Evolutionary conservation across 2,113 vertebrate genomes (phyloP).

Genomic region (Lates calcarifer): DNA sequence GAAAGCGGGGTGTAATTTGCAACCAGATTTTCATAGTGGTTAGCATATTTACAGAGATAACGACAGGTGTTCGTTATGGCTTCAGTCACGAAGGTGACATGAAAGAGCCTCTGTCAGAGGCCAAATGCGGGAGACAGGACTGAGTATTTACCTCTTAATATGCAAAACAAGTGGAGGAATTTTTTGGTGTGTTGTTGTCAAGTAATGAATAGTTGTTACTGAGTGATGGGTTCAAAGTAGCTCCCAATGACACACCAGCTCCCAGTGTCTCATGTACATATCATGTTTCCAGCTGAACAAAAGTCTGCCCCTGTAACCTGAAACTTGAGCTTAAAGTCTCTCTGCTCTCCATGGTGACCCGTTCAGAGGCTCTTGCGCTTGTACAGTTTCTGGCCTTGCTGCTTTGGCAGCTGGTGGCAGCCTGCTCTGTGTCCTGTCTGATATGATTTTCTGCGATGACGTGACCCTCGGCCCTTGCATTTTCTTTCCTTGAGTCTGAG

Average conservation of each 20-base stretch:
- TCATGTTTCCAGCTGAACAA: slow-evolving; percentile 53
- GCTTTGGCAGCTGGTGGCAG: neutral
- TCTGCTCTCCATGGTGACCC: slow-evolving; percentile 23
- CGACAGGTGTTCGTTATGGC: slow-evolving; percentile 37
- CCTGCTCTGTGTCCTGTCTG: slow-evolving; percentile 1
- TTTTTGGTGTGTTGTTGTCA: neutral
- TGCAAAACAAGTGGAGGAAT: slow-evolving; percentile 43
- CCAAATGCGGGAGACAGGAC: neutral
- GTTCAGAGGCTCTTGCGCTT: slow-evolving; percentile 35
- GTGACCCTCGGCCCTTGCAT: neutral
- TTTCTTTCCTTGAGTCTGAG: slow-evolving; percentile 33
- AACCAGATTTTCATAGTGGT: slow-evolving; percentile 56
- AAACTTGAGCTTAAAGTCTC: slow-evolving; percentile 53
- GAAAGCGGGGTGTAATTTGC: slow-evolving; percentile 50
- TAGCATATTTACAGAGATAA: slow-evolving; percentile 48
- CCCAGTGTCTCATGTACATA: neutral
- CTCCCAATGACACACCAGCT: slow-evolving; percentile 4
- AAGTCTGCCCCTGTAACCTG: slow-evolving; percentile 21
- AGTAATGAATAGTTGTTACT: neutral
- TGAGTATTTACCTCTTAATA: slow-evolving; percentile 29
- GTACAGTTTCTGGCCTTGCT: neutral
- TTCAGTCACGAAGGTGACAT: slow-evolving; percentile 20
- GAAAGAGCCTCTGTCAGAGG: slow-evolving; percentile 26
- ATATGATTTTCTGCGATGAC: neutral
- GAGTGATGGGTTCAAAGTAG: neutral